A percentile compares a stretch with the other conserved stretches of the same genome.
These are phyloP conservation scores for Drosophila neutralis DNA, from an alignment of 2,888 invertebrate species.

Conservation along the genomic window DNA sequence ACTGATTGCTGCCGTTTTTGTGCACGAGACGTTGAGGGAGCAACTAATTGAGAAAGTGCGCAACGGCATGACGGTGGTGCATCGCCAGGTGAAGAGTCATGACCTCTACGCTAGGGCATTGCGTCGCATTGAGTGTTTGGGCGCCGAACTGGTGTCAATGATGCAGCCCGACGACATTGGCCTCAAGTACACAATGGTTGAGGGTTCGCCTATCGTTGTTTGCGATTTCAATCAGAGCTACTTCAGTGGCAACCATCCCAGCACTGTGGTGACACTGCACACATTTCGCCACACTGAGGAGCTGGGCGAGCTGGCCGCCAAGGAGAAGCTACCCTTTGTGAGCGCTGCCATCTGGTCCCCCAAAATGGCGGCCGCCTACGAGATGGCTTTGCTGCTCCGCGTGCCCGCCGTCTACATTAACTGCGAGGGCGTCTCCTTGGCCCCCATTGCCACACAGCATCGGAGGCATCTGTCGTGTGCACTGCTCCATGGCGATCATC, in stretches of 20 bases:
- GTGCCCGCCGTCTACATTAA: conserved; percentile 48
- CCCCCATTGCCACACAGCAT: conserved; percentile 29
- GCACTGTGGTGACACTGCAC: conserved; percentile 62
- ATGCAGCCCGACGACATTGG: conserved; percentile 50
- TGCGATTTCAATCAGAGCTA: conserved; percentile 60
- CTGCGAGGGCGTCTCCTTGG: conserved; percentile 38
- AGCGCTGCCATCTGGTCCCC: conserved; percentile 56
- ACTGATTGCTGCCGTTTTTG: conserved; percentile 50
- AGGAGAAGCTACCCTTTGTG: conserved; percentile 44
- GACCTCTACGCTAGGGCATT: conserved; percentile 29
- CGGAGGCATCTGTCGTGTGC: conserved; percentile 14
- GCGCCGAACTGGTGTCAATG: conserved; percentile 52
- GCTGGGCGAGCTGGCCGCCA: conserved; percentile 27
- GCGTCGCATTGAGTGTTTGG: conserved; percentile 39
- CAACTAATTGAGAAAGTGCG: conserved; percentile 38
- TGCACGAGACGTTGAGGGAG: conserved; percentile 61
- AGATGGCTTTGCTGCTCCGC: conserved; percentile 44
- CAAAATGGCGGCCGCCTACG: conserved; percentile 59
- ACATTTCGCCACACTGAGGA: conserved; percentile 58
- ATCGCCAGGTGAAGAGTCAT: conserved; percentile 51
- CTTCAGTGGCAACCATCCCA: conserved; percentile 53
- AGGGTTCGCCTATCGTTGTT: conserved; percentile 56
- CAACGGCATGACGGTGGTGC: conserved; percentile 39
- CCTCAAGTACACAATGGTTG: conserved; percentile 41
- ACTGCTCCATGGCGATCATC: conserved; percentile 32